Base-by-base conservation (phyloP, 30 jellyfish, hydroid and myxozoan species). In the Euphysa ruthae region DNA sequence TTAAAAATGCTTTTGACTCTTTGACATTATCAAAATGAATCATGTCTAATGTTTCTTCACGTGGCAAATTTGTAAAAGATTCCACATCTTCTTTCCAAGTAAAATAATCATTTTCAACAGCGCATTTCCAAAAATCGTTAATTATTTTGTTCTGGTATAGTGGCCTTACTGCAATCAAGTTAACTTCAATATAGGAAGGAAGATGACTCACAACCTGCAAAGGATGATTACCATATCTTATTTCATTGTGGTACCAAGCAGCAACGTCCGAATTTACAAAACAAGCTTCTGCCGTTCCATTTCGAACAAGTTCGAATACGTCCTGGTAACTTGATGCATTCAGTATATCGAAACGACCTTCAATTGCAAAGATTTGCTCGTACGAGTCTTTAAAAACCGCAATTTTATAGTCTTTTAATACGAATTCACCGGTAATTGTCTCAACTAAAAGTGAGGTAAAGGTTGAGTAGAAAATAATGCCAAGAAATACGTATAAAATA, bases 221-320 rank as follows among this genome's bases (percentile, higher is more conserved):
- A 68, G 75, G 75, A 6, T 10, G 26, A 43, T 43, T 14, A 14
- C 10, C 62, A 13, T 38, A 71, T 15, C 23, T 49, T 14, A 68
- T 68, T 25, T 68, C 75, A 28, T 68, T 52, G 13, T 68, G 66
- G 20, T 68, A 68, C 80, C 80, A 68, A 4, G 80, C 80, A 19
- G 80, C 80, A 8, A 68, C 46, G 24, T 68, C 80, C 16, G 80
- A 54, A 13, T 31, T 50, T 7, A 68, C 49, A 19, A 68, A 14
- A 6, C 74, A 57, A n/a, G 80, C 80, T 23, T 30, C 46, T n/a
- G 25, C 75, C 16, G 19, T 12, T 30, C 69, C 74, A 30, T 68
- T 4, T 5, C 75, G 74, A 16, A 68, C 80, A 3, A 43, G 26
- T 7, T 43, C 80, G 26, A 68, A 43, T 22, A 68, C 80, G 19